Conservation (phyloP, 2,113 vertebrate species). For the Ciconia maguari region DNA sequence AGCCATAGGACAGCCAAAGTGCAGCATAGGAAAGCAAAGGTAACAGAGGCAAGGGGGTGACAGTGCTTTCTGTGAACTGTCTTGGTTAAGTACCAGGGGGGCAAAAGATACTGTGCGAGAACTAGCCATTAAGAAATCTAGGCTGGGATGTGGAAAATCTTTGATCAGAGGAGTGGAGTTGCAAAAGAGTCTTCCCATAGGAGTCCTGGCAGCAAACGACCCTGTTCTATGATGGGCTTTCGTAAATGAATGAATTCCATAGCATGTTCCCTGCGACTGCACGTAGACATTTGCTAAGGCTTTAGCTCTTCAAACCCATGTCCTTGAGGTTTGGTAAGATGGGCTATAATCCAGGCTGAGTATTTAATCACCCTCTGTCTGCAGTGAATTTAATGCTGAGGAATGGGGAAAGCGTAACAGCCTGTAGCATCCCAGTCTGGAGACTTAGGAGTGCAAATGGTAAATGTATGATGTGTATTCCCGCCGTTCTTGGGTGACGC, state of each 20-base stretch:
- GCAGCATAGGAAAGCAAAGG: neutral
- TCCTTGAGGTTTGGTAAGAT: neutral
- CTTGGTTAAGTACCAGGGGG: neutral
- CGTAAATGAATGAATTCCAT: neutral
- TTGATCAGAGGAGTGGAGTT: neutral
- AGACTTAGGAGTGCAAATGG: neutral
- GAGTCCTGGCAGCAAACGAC: neutral
- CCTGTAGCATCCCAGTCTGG: accelerated
- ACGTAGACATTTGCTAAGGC: neutral
- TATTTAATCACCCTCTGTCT: neutral
- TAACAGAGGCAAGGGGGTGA: neutral
- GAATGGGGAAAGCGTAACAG: neutral
- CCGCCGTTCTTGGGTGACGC: neutral
- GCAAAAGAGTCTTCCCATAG: neutral
- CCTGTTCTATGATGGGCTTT: neutral
- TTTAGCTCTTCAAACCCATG: neutral
- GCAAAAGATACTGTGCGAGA: neutral
- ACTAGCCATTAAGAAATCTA: neutral
- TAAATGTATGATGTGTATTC: accelerated
- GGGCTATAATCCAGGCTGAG: neutral
- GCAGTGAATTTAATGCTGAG: neutral
- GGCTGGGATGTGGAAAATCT: neutral
- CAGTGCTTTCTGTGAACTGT: neutral
- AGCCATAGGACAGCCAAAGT: neutral
- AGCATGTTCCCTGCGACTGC: neutral